Evolutionary conservation across 2,888 invertebrate species (phyloP).

Genomic region (Masnerella sp.): DNA sequence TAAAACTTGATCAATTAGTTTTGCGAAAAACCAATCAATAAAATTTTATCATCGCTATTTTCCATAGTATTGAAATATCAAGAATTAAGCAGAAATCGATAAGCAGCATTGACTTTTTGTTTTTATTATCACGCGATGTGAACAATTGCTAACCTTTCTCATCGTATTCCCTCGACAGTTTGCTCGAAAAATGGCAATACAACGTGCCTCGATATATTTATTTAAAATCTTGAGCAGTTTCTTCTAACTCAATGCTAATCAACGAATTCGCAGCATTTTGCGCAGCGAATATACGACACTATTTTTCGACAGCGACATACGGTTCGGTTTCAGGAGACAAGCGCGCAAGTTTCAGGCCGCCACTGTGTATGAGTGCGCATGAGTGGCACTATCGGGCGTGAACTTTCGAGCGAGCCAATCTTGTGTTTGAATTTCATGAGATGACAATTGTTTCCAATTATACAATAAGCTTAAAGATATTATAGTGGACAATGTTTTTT

Average conservation of each 20-base stretch:
- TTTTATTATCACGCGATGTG: conserved; percentile 16
- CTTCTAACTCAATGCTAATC: too few species aligned
- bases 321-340: background rate
- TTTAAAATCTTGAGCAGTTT: too few species aligned
- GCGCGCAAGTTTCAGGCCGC: conserved; percentile 5
- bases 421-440: background rate
- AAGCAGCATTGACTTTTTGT: conserved; percentile 1
- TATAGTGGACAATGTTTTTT: too few species aligned
- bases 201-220: background rate
- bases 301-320: too few species aligned
- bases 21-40: too few species aligned
- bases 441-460: too few species aligned
- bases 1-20: too few species aligned
- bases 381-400: conserved; percentile 43
- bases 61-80: too few species aligned
- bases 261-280: too few species aligned
- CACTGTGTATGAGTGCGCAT: conserved; percentile 33
- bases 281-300: too few species aligned
- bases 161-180: conserved; percentile 9
- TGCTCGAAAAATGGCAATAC: background rate
- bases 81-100: conserved; percentile 11
- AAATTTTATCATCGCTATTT: too few species aligned
- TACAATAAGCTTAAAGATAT: too few species aligned
- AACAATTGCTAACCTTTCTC: conserved; percentile 42
- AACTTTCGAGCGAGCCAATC: conserved; percentile 6